Base-by-base conservation (phyloP, 2,888 invertebrate genomes). In the Torymus texanus region DNA sequence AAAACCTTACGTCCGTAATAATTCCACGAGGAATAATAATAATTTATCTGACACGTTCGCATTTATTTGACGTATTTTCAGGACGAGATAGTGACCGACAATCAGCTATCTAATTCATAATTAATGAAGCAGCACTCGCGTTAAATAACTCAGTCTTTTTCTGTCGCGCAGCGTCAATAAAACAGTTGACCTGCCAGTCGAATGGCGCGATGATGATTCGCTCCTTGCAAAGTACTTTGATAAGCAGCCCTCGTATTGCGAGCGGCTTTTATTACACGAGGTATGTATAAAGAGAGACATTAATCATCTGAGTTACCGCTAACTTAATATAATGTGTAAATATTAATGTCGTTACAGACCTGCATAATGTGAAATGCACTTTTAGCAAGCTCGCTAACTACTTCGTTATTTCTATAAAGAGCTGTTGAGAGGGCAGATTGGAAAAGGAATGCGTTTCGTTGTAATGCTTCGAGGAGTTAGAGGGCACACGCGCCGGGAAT, bases 251-350 rank as follows among this genome's bases (percentile, higher is more conserved):
- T 41, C 41, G 41, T 8, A 8, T 8, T 8, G 41, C 10, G 14
- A n/a, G 59, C n/a, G 59, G 24, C n/a, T 72, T 72, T 72, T 62
- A 72, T 29, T 62, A n/a, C 24, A 18, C 56, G 59, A 29, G 29
- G 0, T 41, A 41, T 41, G 18, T 59, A 58, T 66, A 74, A 66
- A 66, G 29, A 10, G 53, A 62, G 66, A 59, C 41, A 24, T 29
- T 16, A 21, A 14, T 21, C 11, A 12, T 5, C 61, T 18, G 18
- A 16, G 16, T 2, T 8, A 10, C 59, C n/a, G 16, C n/a, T 68
- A 13, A 12, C 3, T n/a, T 63, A 62, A 63, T 70, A 63, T 70
- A 70, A 56, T 21, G n/a, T 55, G 62, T 75, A 75, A 75, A 68
- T 75, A 75, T 75, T 68, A 59, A 75, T 75, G 62, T 62, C 41